Evolutionary conservation across 2,113 vertebrate genomes (phyloP), one percentile per base, ranked within the genome.

Genomic region (Hydropotes inermis): DNA sequence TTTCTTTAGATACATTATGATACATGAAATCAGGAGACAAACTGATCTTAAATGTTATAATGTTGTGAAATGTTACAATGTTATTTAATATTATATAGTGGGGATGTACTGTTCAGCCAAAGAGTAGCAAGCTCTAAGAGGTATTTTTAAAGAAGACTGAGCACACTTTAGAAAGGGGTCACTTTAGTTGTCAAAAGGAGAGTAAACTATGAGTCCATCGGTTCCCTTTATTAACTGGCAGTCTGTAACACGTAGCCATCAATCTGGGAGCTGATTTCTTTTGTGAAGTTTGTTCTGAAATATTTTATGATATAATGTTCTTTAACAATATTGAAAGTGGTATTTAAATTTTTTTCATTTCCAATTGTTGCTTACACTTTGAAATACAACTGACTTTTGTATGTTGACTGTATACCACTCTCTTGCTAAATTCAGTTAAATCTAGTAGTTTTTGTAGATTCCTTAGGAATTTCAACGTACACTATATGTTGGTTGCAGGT

Each of bases 71-170:
- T 55, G 61, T 87, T 96, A 47, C 30, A n/a, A 21, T 3, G 60
- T 55, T 55, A 82, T 61, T 28, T 5, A 81, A 4, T 57, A 70
- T 89, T 79, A 60, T 82, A 17, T 87, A 55, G 25, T 81, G 15
- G 33, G 57, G 33, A 43, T 36, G 7, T 67, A 57, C 39, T 78
- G 43, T 88, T 95, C 16, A 89, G 55, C 39, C 43, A 61, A 85
- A 87, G 50, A 84, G 10, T 67, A 79, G 55, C 45, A 58, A 43
- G 55, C 83, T 74, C 33, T 58, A 89, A n/a, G 25, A 54, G 30
- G 25, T 95, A 39, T 86, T 94, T 91, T 94, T 93, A 57, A 91
- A 82, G 30, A 95, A 78, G 15, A 61, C 36, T 54, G 13, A 94
- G n/a, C 50, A 50, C 74, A 57, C 30, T 87, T 84, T 81, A 33